Conservation (phyloP, 1,140 invertebrate species). For the Sipha flava region DNA sequence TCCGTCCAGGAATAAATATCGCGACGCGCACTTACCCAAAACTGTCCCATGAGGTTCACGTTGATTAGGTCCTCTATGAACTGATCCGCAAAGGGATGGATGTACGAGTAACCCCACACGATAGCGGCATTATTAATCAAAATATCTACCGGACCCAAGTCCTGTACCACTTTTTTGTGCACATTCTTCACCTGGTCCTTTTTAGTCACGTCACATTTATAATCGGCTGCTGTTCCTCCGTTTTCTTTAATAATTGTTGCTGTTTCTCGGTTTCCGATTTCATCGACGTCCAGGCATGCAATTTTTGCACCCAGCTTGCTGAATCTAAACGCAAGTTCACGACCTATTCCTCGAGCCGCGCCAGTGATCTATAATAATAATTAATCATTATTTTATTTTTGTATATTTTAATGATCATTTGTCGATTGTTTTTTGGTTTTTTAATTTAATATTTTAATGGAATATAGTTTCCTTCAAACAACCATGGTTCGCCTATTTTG, state of each 20-base stretch:
- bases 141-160: constrained; percentile 38
- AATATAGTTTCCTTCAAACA: too few species aligned
- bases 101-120: constrained; percentile 36
- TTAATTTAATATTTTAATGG: too few species aligned
- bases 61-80: constrained; percentile 36
- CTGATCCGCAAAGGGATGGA: constrained; percentile 43
- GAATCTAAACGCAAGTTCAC: constrained; percentile 56
- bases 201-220: constrained; percentile 43
- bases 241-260: constrained; percentile 42
- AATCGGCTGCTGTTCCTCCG: constrained; percentile 34
- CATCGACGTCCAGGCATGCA: constrained; percentile 58
- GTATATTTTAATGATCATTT: too few species aligned
- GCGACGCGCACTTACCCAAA: constrained; percentile 39
- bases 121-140: constrained; percentile 42
- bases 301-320: constrained; percentile 53
- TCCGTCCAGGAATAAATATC: too few species aligned
- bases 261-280: constrained; percentile 47
- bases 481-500: too few species aligned
- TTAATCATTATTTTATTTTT: neutral
- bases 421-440: too few species aligned
- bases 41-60: constrained; percentile 40
- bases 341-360: constrained; percentile 59
- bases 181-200: constrained; percentile 36
- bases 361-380: constrained; percentile 53
- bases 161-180: constrained; percentile 32